A percentile compares a stretch with the other conserved stretches of the same genome.
Evolutionary conservation across 2,113 vertebrate species (phyloP).

Genomic region (Nansenia antarctica): DNA sequence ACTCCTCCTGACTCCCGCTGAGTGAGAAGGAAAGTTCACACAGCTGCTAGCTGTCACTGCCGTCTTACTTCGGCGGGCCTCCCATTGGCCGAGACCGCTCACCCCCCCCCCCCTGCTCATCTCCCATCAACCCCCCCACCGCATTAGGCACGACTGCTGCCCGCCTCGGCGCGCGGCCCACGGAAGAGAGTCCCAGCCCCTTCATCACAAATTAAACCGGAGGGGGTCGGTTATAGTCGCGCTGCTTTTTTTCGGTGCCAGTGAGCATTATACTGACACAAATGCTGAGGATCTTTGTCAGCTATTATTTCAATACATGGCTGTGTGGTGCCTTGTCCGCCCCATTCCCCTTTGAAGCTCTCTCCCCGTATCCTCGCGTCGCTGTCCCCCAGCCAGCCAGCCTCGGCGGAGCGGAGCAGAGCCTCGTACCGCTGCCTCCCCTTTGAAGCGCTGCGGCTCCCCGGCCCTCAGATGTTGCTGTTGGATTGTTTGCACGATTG

Average conservation of each 20-base stretch:
- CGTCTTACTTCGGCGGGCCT: slow-evolving; percentile 61
- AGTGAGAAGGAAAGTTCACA: slow-evolving; percentile 64
- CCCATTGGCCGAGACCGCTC: slow-evolving; percentile 52
- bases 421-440: slow-evolving; percentile 6
- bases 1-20: slow-evolving; percentile 48
- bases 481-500: slow-evolving; percentile 45
- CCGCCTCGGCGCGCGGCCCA: slow-evolving; percentile 38
- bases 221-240: slow-evolving; percentile 58
- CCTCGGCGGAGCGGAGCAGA: too few relatives aligned
- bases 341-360: slow-evolving; percentile 48
- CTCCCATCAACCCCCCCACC: slow-evolving; percentile 55
- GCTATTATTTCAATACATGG: slow-evolving; percentile 75
- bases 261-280: slow-evolving; percentile 68
- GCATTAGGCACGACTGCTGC: slow-evolving; percentile 64
- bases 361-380: neutral
- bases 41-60: slow-evolving; percentile 73
- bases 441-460: slow-evolving; percentile 30
- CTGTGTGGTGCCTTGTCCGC: slow-evolving; percentile 64
- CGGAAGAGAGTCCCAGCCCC: slow-evolving; percentile 68
- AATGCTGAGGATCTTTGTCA: slow-evolving; percentile 76
- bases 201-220: slow-evolving; percentile 69
- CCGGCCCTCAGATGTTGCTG: slow-evolving; percentile 26
- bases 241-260: slow-evolving; percentile 74
- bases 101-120: slow-evolving; percentile 34
- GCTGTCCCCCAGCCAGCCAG: neutral